Evolutionary conservation across 2,797 vertebrate species (phyloP).

Genomic region (Melanogrammus aeglefinus): DNA sequence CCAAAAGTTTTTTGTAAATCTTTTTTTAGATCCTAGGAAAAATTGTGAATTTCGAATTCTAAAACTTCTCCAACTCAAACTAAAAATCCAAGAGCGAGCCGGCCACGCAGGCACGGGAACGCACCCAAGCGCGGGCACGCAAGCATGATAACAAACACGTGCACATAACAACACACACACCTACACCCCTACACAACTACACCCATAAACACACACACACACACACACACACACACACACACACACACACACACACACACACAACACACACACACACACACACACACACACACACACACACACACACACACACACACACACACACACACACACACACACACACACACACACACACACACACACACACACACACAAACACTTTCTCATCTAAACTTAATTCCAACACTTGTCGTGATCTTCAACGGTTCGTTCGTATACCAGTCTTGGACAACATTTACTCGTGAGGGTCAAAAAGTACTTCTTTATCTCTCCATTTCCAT

Average conservation of each 20-base stretch:
- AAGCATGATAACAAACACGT: constrained; percentile 40
- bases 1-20: not conserved
- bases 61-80: constrained; percentile 20
- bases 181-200: constrained; percentile 15
- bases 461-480: not conserved
- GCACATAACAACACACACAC: constrained; percentile 20
- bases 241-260: constrained; percentile 20
- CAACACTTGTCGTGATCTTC: not conserved
- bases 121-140: constrained; percentile 50
- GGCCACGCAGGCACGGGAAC: constrained; percentile 63
- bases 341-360: not conserved
- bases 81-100: constrained; percentile 41
- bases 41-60: constrained; percentile 47
- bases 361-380: constrained; percentile 22
- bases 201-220: constrained; percentile 11
- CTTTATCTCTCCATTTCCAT: not conserved
- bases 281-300: not conserved
- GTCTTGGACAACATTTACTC: not conserved
- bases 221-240: constrained; percentile 3
- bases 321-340: constrained; percentile 7
- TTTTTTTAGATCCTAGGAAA: constrained; percentile 45
- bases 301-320: constrained; percentile 4
- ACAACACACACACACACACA: not conserved
- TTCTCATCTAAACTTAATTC: not conserved
- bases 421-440: not conserved